Evolutionary conservation across 2,888 invertebrate genomes (phyloP).

Genomic region (Malthinus flaveolus): DNA sequence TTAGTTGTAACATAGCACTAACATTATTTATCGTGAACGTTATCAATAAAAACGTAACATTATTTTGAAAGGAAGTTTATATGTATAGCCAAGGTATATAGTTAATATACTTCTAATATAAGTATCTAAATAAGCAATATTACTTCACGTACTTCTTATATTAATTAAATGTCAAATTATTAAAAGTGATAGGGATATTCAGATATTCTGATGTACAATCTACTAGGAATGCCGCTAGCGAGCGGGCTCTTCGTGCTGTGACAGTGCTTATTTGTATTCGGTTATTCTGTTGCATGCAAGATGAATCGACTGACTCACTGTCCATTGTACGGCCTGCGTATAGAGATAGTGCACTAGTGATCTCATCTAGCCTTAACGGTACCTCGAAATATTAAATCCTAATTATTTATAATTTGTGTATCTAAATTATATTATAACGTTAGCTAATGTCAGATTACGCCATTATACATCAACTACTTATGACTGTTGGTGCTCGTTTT

Average conservation of each 20-base stretch:
- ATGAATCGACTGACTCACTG: constrained; percentile 34
- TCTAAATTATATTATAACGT: constrained; percentile 35
- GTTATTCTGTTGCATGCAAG: constrained; percentile 35
- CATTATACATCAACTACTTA: constrained; percentile 51
- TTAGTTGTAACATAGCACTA: constrained; percentile 6
- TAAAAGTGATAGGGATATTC: constrained; percentile 49
- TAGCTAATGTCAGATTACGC: constrained; percentile 51
- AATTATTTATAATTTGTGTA: constrained; percentile 46
- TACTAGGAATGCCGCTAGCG: constrained; percentile 27
- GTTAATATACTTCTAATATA: constrained; percentile 21
- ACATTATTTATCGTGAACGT: not conserved
- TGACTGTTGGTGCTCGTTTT: constrained; percentile 48
- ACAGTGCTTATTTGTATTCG: constrained; percentile 43
- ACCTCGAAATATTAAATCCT: constrained; percentile 52
- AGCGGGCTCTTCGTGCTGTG: constrained; percentile 42
- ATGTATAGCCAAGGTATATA: constrained; percentile 11
- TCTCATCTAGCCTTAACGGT: constrained; percentile 56
- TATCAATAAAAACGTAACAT: constrained; percentile 1
- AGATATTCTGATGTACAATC: constrained; percentile 33
- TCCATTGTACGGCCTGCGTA: constrained; percentile 47
- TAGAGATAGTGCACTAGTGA: constrained; percentile 54
- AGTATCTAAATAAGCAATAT: constrained; percentile 50
- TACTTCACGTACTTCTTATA: constrained; percentile 38
- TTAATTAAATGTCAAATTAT: constrained; percentile 53
- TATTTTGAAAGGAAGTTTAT: constrained; percentile 5